phyloP scores from a whole-genome alignment of 2,888 invertebrate species.

The Ochlodes sylvanus region DNA sequence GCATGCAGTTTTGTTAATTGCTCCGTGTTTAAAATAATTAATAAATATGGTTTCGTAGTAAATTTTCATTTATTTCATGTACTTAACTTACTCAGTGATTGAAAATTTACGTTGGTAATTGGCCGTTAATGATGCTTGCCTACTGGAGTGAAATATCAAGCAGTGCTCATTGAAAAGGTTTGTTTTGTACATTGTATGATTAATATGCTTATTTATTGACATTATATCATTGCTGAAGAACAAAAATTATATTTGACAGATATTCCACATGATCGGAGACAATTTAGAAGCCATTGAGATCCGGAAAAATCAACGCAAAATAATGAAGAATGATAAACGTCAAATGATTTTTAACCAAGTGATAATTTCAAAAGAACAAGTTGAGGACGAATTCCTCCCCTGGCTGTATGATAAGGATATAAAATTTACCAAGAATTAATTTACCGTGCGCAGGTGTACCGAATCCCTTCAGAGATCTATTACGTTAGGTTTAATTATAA shows the following conservation, averaged over 20 bases:
- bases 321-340: too few relatives aligned
- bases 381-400: not conserved
- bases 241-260: too few relatives aligned
- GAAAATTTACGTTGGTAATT: conserved; percentile 28
- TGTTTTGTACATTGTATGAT: not conserved
- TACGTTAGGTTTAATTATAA: not conserved
- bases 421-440: conserved; percentile 4
- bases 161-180: not conserved
- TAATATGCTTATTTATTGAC: not conserved
- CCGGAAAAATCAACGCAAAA: too few relatives aligned
- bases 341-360: too few relatives aligned
- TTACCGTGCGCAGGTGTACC: not conserved
- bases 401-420: not conserved
- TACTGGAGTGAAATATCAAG: conserved; percentile 13
- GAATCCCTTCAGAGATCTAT: not conserved
- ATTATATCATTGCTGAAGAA: too few relatives aligned
- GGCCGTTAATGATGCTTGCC: conserved; percentile 14
- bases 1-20: conserved; percentile 30
- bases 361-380: too few relatives aligned
- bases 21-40: conserved; percentile 29
- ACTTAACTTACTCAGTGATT: conserved; percentile 22
- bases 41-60: conserved; percentile 26
- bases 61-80: conserved; percentile 16
- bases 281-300: too few relatives aligned
- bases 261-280: too few relatives aligned